Percentiles rank a stretch among this genome's conserved stretches.
Evolutionary conservation across 2,113 vertebrate genomes (phyloP).

Genomic region (Piprites chloris): DNA sequence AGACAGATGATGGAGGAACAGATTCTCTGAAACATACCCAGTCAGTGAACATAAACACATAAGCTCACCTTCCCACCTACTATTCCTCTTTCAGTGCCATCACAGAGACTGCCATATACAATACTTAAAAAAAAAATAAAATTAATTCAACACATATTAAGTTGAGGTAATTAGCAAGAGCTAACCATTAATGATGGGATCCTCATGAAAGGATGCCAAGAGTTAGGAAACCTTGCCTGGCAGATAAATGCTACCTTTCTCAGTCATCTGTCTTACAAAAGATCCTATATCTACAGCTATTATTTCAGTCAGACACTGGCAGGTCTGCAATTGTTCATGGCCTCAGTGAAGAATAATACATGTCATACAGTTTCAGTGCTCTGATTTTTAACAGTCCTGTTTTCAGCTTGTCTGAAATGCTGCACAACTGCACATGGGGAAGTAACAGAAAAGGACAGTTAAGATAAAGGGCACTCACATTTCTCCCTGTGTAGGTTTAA

Average conservation of each 20-base stretch:
- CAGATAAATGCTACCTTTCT: conserved; percentile 62
- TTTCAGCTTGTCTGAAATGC: conserved; percentile 39
- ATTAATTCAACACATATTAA: not conserved
- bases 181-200: not conserved
- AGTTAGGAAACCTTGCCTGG: conserved; percentile 32
- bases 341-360: conserved; percentile 61
- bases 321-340: conserved; percentile 63
- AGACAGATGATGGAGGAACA: not conserved
- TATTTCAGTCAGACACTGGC: conserved; percentile 67
- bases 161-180: not conserved
- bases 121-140: not conserved
- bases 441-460: not conserved
- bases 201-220: not conserved
- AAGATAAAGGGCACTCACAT: not conserved
- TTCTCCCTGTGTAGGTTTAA: not conserved
- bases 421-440: not conserved
- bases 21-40: not conserved
- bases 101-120: not conserved
- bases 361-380: conserved; percentile 49
- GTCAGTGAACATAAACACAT: not conserved
- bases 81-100: not conserved
- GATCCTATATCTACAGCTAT: conserved; percentile 65
- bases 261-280: conserved; percentile 67
- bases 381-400: conserved; percentile 10
- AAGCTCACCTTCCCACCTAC: not conserved